Base-by-base conservation (phyloP, 2,888 invertebrate species). In the Drosophila peninsularis region DNA sequence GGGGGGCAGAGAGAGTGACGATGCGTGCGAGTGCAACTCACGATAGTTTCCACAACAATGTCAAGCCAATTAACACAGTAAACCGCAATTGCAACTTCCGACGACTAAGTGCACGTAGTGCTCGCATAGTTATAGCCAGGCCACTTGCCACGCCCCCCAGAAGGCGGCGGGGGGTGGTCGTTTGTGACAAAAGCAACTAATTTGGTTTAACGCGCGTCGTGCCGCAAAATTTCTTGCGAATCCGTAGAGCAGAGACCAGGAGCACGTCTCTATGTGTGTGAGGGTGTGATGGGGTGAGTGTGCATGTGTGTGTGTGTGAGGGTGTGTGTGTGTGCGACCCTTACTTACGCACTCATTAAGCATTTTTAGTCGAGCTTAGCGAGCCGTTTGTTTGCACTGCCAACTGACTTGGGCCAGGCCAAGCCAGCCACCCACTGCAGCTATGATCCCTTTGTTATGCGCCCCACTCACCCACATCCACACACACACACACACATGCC, bases 101-200 rank as follows among this genome's bases (percentile, higher is more conserved):
- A 73, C 62, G 74, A 85, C 82, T 82, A 82, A 82, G 82, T 88
- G 88, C 88, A 82, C 79, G 73, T 82, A 69, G 73, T 30, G 49
- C 62, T 62, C n/a, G 21, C 64, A 60, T 62, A 60, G 75, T 74
- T 78, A 56, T 78, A 58, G 64, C 53, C 47, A 9, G 41, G 50
- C 65, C 44, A 21, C 54, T 24, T 36, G 27, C 47, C 49, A 49
- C 62, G n/a, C 36, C 34, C 41, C 44, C 54, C 0, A 11, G 6
- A 13, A 21, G 19, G 24, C 9, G 17, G n/a, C n/a, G 14, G 13
- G 30, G 21, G 7, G 58, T 57, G 82, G 88, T 78, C 88, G 88
- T 82, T 88, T 84, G 88, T 82, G 88, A 83, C 88, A 83, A 88
- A 82, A 83, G 86, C 82, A 83, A 82, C 88, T 83, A 83, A 83